Conservation (phyloP, 2,113 vertebrate genomes). For the Pogona vitticeps region DNA sequence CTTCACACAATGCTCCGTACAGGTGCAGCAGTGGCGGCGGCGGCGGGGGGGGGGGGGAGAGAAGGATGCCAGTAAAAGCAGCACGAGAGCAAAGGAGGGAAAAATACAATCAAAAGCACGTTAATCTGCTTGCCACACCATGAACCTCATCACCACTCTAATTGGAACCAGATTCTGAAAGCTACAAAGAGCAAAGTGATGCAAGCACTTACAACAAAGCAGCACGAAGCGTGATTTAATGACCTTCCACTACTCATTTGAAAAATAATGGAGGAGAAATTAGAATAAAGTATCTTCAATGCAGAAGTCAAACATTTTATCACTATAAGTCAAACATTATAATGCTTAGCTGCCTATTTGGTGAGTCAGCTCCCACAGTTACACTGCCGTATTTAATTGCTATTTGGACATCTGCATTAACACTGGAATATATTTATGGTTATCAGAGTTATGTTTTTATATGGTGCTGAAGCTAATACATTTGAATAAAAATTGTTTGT, state of each 20-base stretch:
- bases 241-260: slow-evolving; percentile 68
- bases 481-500: slow-evolving; percentile 10
- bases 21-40: slow-evolving; percentile 45
- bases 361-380: slow-evolving; percentile 1
- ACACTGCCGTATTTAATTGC: slow-evolving; percentile 10
- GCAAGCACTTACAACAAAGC: slow-evolving; percentile 74
- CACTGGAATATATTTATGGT: slow-evolving; percentile 6
- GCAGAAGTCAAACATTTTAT: slow-evolving; percentile 59
- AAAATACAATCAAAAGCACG: slow-evolving; percentile 62
- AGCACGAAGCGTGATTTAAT: slow-evolving; percentile 76
- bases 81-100: background rate
- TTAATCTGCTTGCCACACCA: slow-evolving; percentile 74
- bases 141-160: slow-evolving; percentile 66
- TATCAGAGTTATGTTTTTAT: background rate
- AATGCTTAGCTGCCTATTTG: background rate
- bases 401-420: background rate
- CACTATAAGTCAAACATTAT: slow-evolving; percentile 18
- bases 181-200: slow-evolving; percentile 69
- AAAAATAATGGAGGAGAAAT: slow-evolving; percentile 71
- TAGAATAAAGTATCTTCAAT: slow-evolving; percentile 70
- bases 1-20: slow-evolving; percentile 41
- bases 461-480: background rate
- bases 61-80: slow-evolving; percentile 21
- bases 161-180: slow-evolving; percentile 76
- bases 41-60: slow-evolving; percentile 41